Percentiles rank a stretch among this genome's conserved stretches.
These are phyloP conservation scores for Sarcophaga caerulescens DNA, from an alignment of 2,888 invertebrate species.

Conservation along the genomic window DNA sequence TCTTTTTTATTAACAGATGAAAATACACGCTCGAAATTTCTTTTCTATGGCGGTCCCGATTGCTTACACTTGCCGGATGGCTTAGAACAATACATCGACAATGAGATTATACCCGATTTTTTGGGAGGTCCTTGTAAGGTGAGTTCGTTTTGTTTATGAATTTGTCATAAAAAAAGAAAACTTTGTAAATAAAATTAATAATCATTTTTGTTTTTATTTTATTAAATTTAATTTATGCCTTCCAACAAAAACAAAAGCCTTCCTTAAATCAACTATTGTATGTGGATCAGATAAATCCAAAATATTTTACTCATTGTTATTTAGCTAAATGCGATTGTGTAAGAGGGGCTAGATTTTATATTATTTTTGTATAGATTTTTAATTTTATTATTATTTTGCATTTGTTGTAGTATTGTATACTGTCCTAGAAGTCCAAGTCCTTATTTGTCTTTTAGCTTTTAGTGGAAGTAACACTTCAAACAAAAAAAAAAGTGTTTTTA, in stretches of 20 bases:
- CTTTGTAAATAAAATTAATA: conserved; percentile 37
- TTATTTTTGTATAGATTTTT: conserved; percentile 32
- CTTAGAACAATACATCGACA: conserved; percentile 91
- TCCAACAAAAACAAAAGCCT: conserved; percentile 66
- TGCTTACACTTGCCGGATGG: conserved; percentile 90
- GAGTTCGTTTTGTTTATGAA: conserved; percentile 58
- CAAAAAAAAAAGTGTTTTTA: no score
- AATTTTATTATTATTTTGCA: conserved; percentile 18
- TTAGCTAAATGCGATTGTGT: conserved; percentile 81
- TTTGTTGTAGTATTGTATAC: no score
- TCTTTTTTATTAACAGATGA: conserved; percentile 85
- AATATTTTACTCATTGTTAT: conserved; percentile 80
- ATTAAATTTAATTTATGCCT: conserved; percentile 41
- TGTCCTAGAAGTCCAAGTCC: no score
- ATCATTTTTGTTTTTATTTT: conserved; percentile 13
- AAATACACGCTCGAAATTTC: conserved; percentile 94
- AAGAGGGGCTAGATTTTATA: conserved; percentile 72
- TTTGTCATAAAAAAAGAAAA: conserved; percentile 4
- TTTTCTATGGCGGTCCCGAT: conserved; percentile 95
- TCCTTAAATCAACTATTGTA: conserved; percentile 77
- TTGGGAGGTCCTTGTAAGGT: conserved; percentile 95
- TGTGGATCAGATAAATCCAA: conserved; percentile 80
- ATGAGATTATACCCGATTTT: conserved; percentile 94
- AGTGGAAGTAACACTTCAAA: no score
- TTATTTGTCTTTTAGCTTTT: no score